Percentiles rank a stretch among this genome's conserved stretches.
Conservation (phyloP, 2,797 vertebrate species). For the Vespertilio murinus region DNA sequence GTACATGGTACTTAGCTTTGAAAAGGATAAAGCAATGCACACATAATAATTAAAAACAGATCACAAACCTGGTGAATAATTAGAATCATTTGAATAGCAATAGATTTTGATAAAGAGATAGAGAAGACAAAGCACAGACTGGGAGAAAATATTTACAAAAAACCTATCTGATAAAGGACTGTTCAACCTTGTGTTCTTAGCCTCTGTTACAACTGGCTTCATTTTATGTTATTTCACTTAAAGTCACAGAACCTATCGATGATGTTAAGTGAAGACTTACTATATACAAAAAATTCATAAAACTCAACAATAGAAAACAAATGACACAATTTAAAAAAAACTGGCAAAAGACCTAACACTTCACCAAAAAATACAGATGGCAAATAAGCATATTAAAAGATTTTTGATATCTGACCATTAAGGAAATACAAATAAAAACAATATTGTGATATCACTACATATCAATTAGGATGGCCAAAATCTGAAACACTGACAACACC, state of each 20-base stretch:
- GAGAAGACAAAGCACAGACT: neutral
- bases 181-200: neutral
- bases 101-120: neutral
- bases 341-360: neutral
- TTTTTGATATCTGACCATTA: neutral
- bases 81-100: neutral
- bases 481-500: neutral
- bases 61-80: neutral
- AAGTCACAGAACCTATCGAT: neutral
- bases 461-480: neutral
- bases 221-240: neutral
- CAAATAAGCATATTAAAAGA: neutral
- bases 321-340: neutral
- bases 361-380: neutral
- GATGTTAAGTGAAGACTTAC: neutral
- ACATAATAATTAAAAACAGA: neutral
- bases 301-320: neutral
- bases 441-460: neutral
- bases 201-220: neutral
- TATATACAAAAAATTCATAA: neutral
- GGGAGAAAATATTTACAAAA: slow-evolving; percentile 22
- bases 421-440: neutral
- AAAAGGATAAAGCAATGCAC: neutral
- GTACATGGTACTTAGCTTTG: neutral
- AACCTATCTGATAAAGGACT: neutral